Evolutionary conservation across 2,113 vertebrate genomes (phyloP).

Genomic region (Urocolius indicus): DNA sequence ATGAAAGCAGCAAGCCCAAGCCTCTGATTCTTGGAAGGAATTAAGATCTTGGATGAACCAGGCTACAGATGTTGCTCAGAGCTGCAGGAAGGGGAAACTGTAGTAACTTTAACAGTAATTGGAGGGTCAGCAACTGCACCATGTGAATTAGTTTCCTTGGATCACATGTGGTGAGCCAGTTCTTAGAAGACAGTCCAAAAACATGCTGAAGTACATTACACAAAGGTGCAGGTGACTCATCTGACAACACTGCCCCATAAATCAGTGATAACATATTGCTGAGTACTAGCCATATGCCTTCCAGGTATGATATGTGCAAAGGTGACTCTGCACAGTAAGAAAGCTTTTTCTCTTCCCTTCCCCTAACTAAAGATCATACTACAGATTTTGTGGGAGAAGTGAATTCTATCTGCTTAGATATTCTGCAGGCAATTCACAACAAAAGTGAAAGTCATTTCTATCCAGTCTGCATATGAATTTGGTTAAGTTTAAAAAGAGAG

Average conservation of each 20-base stretch:
- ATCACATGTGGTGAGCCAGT: not conserved
- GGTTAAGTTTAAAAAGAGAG: not conserved
- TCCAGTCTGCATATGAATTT: not conserved
- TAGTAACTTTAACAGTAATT: not conserved
- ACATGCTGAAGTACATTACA: not conserved
- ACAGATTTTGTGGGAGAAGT: not conserved
- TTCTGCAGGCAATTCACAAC: not conserved
- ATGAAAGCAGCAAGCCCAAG: not conserved
- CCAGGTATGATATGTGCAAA: not conserved
- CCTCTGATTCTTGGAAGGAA: not conserved
- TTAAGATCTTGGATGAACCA: conserved; percentile 34
- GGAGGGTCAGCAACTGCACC: not conserved
- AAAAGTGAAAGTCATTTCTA: not conserved
- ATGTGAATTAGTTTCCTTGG: not conserved
- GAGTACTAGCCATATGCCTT: not conserved
- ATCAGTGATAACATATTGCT: not conserved
- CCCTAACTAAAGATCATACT: not conserved
- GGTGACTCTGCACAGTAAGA: not conserved
- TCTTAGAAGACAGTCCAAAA: not conserved
- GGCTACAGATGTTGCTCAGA: not conserved
- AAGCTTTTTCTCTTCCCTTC: not conserved
- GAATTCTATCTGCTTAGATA: not conserved
- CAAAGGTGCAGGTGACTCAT: not conserved
- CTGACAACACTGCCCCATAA: not conserved
- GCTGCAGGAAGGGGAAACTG: not conserved